phyloP scores from a whole-genome alignment of 1,140 invertebrate genomes.

The Gryllus bimaculatus region DNA sequence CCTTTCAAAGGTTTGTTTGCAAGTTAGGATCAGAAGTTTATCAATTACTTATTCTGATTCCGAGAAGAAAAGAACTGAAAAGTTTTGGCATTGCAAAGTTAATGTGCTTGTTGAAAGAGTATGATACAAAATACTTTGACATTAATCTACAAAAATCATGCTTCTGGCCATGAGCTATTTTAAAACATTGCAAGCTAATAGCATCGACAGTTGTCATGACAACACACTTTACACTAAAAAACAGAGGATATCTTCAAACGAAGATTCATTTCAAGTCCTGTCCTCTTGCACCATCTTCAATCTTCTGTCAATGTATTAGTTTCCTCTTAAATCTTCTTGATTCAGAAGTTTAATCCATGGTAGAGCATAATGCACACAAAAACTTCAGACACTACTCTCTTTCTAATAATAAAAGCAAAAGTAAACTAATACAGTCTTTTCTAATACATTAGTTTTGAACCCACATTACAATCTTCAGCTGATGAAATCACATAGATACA shows the following conservation, averaged over 20 bases:
- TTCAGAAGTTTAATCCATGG: not conserved
- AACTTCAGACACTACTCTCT: not conserved
- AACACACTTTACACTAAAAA: not conserved
- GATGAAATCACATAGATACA: not conserved
- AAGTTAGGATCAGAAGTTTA: too few relatives aligned
- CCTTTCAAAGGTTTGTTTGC: too few relatives aligned
- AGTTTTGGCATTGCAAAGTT: not conserved
- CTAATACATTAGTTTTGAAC: not conserved
- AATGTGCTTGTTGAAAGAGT: not conserved
- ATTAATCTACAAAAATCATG: not conserved
- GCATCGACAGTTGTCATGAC: not conserved
- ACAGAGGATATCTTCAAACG: not conserved
- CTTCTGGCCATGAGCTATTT: not conserved
- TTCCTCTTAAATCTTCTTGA: not conserved
- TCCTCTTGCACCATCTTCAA: not conserved
- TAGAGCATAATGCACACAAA: not conserved
- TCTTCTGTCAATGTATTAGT: not conserved
- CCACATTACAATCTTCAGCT: not conserved
- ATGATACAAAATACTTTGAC: not conserved
- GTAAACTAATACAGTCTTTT: not conserved
- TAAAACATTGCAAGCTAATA: not conserved
- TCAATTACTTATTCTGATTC: too few relatives aligned
- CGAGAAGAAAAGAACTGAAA: too few relatives aligned
- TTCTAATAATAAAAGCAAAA: not conserved
- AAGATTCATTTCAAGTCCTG: not conserved